phyloP scores from a whole-genome alignment of 2,113 vertebrate genomes.

The Cervus canadensis region DNA sequence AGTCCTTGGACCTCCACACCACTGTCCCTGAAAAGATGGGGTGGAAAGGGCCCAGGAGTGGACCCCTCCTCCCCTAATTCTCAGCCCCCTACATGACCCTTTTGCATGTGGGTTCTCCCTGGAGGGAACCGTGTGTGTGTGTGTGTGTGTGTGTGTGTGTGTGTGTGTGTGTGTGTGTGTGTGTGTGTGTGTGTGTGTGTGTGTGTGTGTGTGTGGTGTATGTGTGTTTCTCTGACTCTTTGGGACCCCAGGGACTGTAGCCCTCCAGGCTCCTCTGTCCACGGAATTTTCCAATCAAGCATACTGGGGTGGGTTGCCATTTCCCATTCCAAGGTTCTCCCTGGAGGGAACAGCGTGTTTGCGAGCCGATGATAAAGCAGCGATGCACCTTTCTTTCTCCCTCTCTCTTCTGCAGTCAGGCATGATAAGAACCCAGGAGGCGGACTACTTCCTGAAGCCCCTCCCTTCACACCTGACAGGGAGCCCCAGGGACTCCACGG shows the following conservation, averaged over 20 bases:
- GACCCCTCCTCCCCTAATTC: fast-evolving
- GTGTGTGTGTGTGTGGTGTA: neutral
- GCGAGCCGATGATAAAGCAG: fast-evolving
- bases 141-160: neutral
- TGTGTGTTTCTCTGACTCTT: neutral
- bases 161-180: neutral
- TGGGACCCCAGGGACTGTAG: neutral
- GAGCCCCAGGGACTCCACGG: constrained; percentile 71
- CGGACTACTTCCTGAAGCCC: constrained; percentile 89
- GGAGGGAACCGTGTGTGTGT: neutral
- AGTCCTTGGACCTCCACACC: fast-evolving
- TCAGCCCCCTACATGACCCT: neutral
- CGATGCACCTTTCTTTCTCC: neutral
- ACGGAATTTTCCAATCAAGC: neutral
- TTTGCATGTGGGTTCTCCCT: neutral
- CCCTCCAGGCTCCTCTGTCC: neutral
- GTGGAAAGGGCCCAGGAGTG: fast-evolving
- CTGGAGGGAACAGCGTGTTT: too few relatives aligned
- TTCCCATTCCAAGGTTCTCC: neutral
- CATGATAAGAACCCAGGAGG: constrained; percentile 88
- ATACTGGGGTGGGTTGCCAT: neutral
- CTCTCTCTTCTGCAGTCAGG: constrained; percentile 85
- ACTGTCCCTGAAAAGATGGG: fast-evolving
- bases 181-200: neutral
- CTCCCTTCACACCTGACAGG: constrained; percentile 79